Conservation (phyloP, 2,113 vertebrate species). For the Mugil cephalus region DNA sequence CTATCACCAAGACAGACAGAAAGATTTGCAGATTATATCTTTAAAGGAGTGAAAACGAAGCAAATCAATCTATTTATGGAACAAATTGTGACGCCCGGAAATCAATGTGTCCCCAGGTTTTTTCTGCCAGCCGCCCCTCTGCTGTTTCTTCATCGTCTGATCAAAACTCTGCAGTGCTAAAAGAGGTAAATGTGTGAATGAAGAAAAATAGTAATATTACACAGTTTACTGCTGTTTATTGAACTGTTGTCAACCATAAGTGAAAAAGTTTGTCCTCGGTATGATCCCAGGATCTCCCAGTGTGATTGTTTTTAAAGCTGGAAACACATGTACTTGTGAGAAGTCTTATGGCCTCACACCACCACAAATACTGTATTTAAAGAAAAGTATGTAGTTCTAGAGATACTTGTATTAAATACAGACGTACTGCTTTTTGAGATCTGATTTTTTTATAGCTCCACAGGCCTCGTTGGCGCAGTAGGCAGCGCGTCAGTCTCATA, state of each 20-base stretch:
- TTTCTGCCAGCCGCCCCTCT: slow-evolving; percentile 29
- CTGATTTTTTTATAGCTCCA: too few relatives aligned
- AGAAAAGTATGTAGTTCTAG: too few relatives aligned
- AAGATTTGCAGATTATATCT: too few relatives aligned
- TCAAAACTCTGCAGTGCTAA: slow-evolving; percentile 28
- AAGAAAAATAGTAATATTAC: not conserved
- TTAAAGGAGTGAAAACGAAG: not conserved
- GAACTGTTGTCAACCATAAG: not conserved
- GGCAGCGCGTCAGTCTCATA: too few relatives aligned
- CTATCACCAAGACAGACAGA: too few relatives aligned
- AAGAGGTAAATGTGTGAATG: slow-evolving; percentile 47
- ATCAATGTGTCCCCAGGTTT: slow-evolving; percentile 64
- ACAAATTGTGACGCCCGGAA: not conserved
- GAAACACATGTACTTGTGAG: not conserved
- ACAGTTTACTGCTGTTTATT: not conserved
- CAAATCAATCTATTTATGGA: not conserved
- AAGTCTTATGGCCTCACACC: too few relatives aligned
- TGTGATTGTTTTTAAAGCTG: not conserved
- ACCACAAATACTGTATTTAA: too few relatives aligned
- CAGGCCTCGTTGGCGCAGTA: too few relatives aligned
- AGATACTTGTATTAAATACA: too few relatives aligned
- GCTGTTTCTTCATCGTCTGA: slow-evolving; percentile 18
- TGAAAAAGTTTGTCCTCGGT: too few relatives aligned
- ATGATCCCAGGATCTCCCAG: too few relatives aligned
- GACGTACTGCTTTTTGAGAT: too few relatives aligned